A percentile compares a stretch with the other conserved stretches of the same genome.
phyloP scores from a whole-genome alignment of 2,888 invertebrate genomes.

The Colostygia pectinataria region DNA sequence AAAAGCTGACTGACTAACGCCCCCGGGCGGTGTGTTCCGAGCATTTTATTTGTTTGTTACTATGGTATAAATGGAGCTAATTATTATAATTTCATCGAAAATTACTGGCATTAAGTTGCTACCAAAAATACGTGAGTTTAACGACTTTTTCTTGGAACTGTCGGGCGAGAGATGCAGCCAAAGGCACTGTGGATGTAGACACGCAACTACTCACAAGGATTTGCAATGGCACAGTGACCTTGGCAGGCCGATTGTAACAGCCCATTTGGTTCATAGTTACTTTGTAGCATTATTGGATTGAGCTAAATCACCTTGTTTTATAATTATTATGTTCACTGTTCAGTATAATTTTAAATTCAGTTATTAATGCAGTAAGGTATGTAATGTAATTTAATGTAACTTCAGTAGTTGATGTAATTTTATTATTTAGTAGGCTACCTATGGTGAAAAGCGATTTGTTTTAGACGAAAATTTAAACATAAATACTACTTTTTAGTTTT shows the following conservation, averaged over 20 bases:
- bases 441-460: too few relatives aligned
- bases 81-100: constrained; percentile 81
- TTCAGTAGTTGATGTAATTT: too few relatives aligned
- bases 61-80: constrained; percentile 78
- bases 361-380: too few relatives aligned
- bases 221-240: constrained; percentile 60
- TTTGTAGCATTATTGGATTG: constrained; percentile 7
- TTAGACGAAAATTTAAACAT: too few relatives aligned
- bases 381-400: too few relatives aligned
- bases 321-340: too few relatives aligned
- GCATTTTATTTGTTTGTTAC: constrained; percentile 82
- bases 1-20: constrained; percentile 50
- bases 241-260: constrained; percentile 37
- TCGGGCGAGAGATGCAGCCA: constrained; percentile 60
- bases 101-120: constrained; percentile 82
- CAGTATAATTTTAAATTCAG: too few relatives aligned
- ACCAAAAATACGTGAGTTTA: constrained; percentile 83
- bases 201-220: constrained; percentile 46
- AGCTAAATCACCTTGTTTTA: too few relatives aligned
- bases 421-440: too few relatives aligned
- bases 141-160: constrained; percentile 80
- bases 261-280: constrained; percentile 11
- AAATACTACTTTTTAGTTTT: too few relatives aligned
- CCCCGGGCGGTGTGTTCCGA: constrained; percentile 59
- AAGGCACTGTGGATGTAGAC: constrained; percentile 56